Conservation (phyloP, 1,140 invertebrate species). For the Hypothenemus hampei region DNA sequence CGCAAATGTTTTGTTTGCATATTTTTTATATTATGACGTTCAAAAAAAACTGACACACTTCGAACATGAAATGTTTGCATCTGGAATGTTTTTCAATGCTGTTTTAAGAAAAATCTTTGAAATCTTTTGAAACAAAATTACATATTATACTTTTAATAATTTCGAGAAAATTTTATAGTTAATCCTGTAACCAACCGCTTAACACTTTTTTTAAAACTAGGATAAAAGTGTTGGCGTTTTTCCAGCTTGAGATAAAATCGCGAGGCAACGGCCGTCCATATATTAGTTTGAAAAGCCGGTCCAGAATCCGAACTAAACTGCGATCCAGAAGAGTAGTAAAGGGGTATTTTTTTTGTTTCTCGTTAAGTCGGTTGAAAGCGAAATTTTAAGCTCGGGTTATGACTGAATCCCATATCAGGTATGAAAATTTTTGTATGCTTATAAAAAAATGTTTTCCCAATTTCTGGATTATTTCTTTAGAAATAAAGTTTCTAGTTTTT, state of each 20-base stretch:
- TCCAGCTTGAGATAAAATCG: conserved; percentile 14
- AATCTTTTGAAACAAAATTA: too few relatives aligned
- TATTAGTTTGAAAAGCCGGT: conserved; percentile 2
- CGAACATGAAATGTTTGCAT: too few relatives aligned
- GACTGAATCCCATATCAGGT: conserved; percentile 11
- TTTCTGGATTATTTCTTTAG: too few relatives aligned
- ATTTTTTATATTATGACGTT: too few relatives aligned
- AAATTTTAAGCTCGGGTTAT: conserved; percentile 4
- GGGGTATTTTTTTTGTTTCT: neutral
- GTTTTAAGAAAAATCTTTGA: too few relatives aligned
- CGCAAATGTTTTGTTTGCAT: too few relatives aligned
- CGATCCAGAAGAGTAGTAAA: neutral
- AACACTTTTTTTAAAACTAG: conserved; percentile 11
- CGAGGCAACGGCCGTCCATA: conserved; percentile 10
- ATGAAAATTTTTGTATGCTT: neutral
- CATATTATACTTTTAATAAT: too few relatives aligned
- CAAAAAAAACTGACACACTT: too few relatives aligned
- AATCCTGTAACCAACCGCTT: neutral
- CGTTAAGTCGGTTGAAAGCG: neutral
- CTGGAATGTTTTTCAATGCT: too few relatives aligned
- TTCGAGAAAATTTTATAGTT: neutral
- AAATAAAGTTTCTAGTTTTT: too few relatives aligned
- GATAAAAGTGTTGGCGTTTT: conserved; percentile 10
- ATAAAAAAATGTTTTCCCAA: too few relatives aligned
- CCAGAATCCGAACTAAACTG: conserved; percentile 12